Evolutionary conservation across 2,888 invertebrate species (phyloP).

Genomic region (Troides oblongomaculatus): DNA sequence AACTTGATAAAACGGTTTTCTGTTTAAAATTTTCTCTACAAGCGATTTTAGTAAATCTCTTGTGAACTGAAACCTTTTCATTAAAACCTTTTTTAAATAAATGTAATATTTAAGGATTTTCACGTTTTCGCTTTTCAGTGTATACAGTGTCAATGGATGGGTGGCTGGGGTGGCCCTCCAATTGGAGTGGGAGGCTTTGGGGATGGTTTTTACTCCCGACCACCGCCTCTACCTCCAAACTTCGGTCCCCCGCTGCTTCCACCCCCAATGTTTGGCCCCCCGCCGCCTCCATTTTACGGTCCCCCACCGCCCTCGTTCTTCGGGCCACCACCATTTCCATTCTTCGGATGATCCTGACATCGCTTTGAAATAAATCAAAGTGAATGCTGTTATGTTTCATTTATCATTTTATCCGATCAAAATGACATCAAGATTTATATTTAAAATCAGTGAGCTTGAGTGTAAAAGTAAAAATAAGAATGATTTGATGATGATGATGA

Average conservation of each 20-base stretch:
- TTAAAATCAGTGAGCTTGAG: no score
- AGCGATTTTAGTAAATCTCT: not conserved
- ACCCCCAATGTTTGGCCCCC: conserved; percentile 32
- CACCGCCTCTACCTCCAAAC: conserved; percentile 37
- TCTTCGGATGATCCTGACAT: conserved; percentile 20
- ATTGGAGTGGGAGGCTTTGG: conserved; percentile 30
- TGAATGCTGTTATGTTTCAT: not conserved
- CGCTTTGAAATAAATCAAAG: conserved; percentile 10
- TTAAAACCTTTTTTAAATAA: not conserved
- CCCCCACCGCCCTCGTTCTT: conserved; percentile 18
- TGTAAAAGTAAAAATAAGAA: no score
- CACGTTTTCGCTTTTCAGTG: conserved; percentile 38
- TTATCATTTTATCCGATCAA: no score
- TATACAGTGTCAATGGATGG: conserved; percentile 42
- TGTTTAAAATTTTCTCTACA: not conserved
- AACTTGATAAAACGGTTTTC: not conserved
- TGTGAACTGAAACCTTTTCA: not conserved
- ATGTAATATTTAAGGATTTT: not conserved
- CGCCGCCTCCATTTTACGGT: not conserved
- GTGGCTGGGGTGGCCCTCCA: conserved; percentile 37
- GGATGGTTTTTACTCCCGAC: conserved; percentile 31
- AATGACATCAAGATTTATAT: no score
- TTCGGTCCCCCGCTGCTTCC: conserved; percentile 28
- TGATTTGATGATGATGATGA: no score
- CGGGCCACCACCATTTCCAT: conserved; percentile 26